A percentile compares a stretch with the other conserved stretches of the same genome.
Conservation (phyloP, 2,113 vertebrate genomes). For the Mohoua ochrocephala region DNA sequence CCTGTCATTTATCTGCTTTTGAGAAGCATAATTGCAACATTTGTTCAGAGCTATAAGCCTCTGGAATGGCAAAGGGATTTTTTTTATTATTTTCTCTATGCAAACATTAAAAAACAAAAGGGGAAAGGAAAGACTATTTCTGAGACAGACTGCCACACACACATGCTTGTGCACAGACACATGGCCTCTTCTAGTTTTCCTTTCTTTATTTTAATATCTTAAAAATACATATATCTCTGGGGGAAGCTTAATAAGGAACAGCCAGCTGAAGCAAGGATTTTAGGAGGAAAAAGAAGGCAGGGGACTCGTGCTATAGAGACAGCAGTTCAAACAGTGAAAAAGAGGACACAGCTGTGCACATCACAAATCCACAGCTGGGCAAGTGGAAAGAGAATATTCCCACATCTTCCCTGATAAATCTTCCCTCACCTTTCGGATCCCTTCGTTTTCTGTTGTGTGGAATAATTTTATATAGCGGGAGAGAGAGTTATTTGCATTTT, state of each 20-base stretch:
- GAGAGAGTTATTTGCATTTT: conserved; percentile 50
- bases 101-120: conserved; percentile 28
- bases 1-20: conserved; percentile 56
- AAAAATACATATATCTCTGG: conserved; percentile 10
- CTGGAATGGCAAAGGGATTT: not conserved
- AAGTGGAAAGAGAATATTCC: conserved; percentile 22
- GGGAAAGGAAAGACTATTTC: not conserved
- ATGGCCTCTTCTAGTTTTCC: not conserved
- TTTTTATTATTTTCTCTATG: conserved; percentile 25
- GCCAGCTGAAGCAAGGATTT: conserved; percentile 16
- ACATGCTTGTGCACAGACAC: not conserved
- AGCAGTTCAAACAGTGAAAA: conserved; percentile 37
- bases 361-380: conserved; percentile 47
- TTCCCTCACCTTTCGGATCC: conserved; percentile 28
- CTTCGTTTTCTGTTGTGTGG: not conserved
- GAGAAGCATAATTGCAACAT: conserved; percentile 59
- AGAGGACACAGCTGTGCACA: conserved; percentile 33
- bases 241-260: conserved; percentile 25
- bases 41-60: conserved; percentile 44
- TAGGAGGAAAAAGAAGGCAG: not conserved
- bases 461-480: not conserved
- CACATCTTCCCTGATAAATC: conserved; percentile 24
- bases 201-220: conserved; percentile 33
- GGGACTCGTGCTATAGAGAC: not conserved
- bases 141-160: not conserved